phyloP scores from a whole-genome alignment of 2,888 invertebrate species.

The Pyrrhia umbra region DNA sequence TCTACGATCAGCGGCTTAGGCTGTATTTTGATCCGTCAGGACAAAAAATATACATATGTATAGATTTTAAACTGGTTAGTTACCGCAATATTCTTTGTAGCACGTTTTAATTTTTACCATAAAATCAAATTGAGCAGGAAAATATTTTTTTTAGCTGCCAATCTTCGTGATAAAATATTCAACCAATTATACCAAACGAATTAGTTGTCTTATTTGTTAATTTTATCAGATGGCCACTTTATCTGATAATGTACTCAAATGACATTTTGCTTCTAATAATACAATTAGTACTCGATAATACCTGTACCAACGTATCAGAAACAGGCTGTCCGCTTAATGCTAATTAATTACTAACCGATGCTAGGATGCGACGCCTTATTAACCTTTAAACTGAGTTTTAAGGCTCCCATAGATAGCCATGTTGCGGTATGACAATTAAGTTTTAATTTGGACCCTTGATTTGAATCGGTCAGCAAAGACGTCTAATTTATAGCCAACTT shows the following conservation, averaged over 20 bases:
- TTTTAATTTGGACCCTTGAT: background rate
- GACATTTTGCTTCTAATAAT: background rate
- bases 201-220: background rate
- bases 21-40: no score
- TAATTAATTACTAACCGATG: constrained; percentile 10
- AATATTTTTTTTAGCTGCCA: no score
- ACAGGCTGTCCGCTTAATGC: background rate
- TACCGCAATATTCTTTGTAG: no score
- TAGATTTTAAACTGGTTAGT: no score
- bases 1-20: no score
- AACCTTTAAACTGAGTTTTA: constrained; percentile 37
- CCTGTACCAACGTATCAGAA: constrained; percentile 11
- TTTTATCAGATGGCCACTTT: no score
- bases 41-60: no score
- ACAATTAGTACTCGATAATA: constrained; percentile 1
- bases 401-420: constrained; percentile 4
- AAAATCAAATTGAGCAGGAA: no score
- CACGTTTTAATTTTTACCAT: no score
- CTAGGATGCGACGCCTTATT: constrained; percentile 28
- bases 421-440: constrained; percentile 5
- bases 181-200: background rate
- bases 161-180: no score
- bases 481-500: background rate
- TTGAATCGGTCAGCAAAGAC: background rate
- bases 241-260: no score